A percentile compares a stretch with the other conserved stretches of the same genome.
These are phyloP conservation scores for Xiphias gladius DNA, from an alignment of 2,113 vertebrate genomes.

Conservation along the genomic window DNA sequence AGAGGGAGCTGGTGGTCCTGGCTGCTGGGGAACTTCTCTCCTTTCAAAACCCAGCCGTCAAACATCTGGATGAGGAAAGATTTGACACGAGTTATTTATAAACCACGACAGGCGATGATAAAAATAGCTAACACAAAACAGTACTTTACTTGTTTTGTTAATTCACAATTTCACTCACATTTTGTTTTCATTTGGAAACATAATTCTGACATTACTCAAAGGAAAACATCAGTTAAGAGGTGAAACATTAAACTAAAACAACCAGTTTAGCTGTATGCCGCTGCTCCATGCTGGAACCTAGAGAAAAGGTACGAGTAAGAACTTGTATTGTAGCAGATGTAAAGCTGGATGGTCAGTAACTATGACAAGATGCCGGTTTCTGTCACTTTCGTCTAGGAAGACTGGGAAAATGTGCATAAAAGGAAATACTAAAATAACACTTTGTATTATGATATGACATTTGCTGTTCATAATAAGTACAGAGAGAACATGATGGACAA, in stretches of 20 bases:
- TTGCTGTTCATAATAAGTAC: not conserved
- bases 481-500: too few species aligned
- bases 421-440: not conserved
- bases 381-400: not conserved
- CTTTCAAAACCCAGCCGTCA: constrained; percentile 97
- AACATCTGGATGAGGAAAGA: constrained; percentile 86
- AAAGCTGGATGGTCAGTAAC: not conserved
- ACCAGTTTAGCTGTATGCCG: not conserved
- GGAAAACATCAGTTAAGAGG: not conserved
- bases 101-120: too few species aligned
- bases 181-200: not conserved
- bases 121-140: not conserved
- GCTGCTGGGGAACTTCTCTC: constrained; percentile 95
- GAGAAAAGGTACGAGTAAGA: not conserved
- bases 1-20: constrained; percentile 90
- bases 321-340: too few species aligned
- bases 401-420: not conserved
- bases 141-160: not conserved
- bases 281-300: too few species aligned
- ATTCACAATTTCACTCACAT: not conserved
- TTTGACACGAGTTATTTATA: not conserved
- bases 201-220: not conserved
- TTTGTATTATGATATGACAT: not conserved
- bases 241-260: not conserved
- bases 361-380: not conserved